Base-by-base conservation (phyloP, 2,888 invertebrate species). In the Herminia tarsipennalis region DNA sequence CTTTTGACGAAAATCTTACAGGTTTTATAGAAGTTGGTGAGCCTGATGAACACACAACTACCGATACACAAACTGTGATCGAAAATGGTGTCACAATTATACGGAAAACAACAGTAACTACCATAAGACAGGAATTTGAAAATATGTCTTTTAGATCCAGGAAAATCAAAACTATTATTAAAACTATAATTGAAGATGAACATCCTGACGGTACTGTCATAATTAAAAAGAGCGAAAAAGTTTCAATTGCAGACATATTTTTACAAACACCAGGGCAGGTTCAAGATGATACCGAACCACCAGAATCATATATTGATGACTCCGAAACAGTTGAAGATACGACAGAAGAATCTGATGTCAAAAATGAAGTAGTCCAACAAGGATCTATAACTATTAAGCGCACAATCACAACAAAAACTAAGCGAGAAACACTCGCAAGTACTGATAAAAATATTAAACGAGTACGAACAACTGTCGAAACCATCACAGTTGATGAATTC, bases 401-500 rank as follows among this genome's bases (percentile, higher is more conserved):
- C 20, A 86, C 81, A 49, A 81, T 90, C 2, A 90, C 88, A 12
- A 92, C 88, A 13, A 87, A 85, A 68, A 92, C 92, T 5, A 92
- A 82, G 59, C 81, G 83, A 12, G 92, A 92, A 67, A 89, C 87
- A 10, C 75, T 92, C 53, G 81, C 91, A 35, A 93, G 93, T 47
- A 78, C 81, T 35, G 92, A 93, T 55, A 77, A 78, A 50, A 86
- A 79, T 72, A 92, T 93, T 28, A 93, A 92, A 78, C 92, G 93
- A 13, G 86, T 93, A 39, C 90, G 93, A 62, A 93, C 93, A 29
- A 93, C 93, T 6, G 83, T 93, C 32, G 93, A 93, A 67, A 92
- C 92, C 0, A 82, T 79, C 4, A 89, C 88, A 12, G 78, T 88
- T 2, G 92, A 92, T 60, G 86, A 84, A 65, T 90, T 83, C 61